Evolutionary conservation across 1,140 invertebrate genomes (phyloP), one percentile per base, ranked within the genome.

Genomic region (Apis mellifera): DNA sequence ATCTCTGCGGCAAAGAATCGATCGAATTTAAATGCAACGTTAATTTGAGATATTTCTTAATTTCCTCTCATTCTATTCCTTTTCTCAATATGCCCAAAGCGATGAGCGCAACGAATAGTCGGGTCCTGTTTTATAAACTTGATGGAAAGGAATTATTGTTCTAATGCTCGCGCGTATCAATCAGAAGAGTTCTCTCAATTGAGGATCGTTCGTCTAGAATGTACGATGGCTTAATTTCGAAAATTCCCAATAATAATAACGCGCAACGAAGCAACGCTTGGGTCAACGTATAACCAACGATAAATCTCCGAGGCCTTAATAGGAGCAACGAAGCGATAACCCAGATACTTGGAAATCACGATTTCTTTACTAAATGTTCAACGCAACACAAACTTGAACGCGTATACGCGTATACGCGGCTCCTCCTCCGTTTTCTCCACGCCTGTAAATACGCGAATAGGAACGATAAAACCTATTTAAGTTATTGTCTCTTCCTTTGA

Each of bases 311-410:
- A 78, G 74, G 72, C 76, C 88, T 91, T 87, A 91, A 90, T 90
- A 81, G 69, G 77, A 85, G 82, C 84, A 91, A 91, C 86, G 84
- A 91, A 78, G 86, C 87, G 92, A 92, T 92, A 92, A 92, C 92
- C 91, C 86, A 92, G 86, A 90, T 92, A 85, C 79, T 84, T 66
- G 69, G 77, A 90, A 90, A 73, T 64, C 77, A 75, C 73, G 59
- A 73, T 82, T n/a, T 71, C 70, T 52, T 74, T 72, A 60, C 81
- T n/a, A 26, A 75, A 76, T 23, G 64, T 19, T 59, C 60, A n/a
- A n/a, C n/a, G 69, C 62, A 71, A 71, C 76, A 52, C 76, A 52
- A 21, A 50, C 13, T 11, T n/a, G 66, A 23, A 64, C 32, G 71
- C n/a, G 50, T 52, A 55, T 19, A 48, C 66, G 55, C 70, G 50